These are phyloP conservation scores for Python bivittatus DNA, from an alignment of 2,113 vertebrate species.

Conservation along the genomic window DNA sequence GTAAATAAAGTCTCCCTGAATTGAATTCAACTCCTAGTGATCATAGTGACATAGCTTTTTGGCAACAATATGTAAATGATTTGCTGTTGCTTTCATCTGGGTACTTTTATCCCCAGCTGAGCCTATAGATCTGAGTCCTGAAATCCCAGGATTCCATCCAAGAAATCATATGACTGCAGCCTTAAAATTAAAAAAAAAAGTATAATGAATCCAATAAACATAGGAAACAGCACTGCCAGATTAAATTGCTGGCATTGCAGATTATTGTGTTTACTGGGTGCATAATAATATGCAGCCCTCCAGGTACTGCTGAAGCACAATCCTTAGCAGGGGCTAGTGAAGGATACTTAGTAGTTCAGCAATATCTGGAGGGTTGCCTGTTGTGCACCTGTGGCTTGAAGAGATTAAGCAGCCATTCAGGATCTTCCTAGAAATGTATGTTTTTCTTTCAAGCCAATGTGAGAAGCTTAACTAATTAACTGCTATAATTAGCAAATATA, in stretches of 20 bases:
- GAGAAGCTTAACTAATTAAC: neutral
- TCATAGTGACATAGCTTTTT: neutral
- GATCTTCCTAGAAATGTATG: neutral
- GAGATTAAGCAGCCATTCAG: neutral
- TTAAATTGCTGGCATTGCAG: neutral
- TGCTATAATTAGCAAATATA: neutral
- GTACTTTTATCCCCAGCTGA: neutral
- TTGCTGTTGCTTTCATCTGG: neutral
- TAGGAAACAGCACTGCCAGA: neutral
- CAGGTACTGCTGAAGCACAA: neutral
- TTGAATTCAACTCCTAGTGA: neutral
- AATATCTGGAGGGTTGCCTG: neutral
- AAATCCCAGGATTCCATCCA: neutral
- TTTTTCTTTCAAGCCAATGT: neutral
- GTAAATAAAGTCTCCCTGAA: neutral
- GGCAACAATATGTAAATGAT: neutral
- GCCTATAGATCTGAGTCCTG: neutral
- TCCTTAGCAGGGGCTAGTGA: neutral
- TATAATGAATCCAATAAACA: neutral
- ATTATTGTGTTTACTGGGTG: neutral
- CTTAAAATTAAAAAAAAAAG: neutral
- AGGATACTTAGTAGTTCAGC: neutral
- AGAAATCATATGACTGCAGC: neutral
- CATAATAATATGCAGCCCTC: neutral
- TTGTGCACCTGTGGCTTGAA: neutral